Conservation (phyloP, 2,113 vertebrate species). For the Cynoglossus semilaevis region DNA sequence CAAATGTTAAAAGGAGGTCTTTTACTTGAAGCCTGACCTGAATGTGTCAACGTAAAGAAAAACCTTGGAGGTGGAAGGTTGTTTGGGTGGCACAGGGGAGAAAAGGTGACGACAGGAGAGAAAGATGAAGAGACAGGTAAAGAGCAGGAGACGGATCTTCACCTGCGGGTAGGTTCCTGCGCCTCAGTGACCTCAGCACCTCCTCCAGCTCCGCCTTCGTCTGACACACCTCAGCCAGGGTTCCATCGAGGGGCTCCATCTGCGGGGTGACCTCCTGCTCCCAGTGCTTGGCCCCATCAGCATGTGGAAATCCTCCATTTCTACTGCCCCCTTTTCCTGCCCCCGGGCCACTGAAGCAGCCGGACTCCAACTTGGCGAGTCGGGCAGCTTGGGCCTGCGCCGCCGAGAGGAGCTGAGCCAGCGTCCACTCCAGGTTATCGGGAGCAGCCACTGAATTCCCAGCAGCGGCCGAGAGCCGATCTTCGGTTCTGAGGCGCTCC, state of each 20-base stretch:
- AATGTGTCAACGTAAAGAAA: constrained; percentile 27
- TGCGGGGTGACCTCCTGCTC: constrained; percentile 42
- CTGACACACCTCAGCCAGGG: constrained; percentile 65
- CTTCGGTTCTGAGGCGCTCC: constrained; percentile 33
- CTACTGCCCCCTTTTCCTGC: constrained; percentile 13
- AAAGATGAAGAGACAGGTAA: constrained; percentile 17
- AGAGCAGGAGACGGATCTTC: constrained; percentile 45
- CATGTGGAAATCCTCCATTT: constrained; percentile 46
- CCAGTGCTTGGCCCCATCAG: not conserved
- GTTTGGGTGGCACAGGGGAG: constrained; percentile 7
- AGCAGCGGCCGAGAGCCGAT: constrained; percentile 37
- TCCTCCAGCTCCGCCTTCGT: constrained; percentile 68
- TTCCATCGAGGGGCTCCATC: constrained; percentile 22
- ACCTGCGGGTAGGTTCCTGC: constrained; percentile 84
- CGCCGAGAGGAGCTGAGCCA: constrained; percentile 76
- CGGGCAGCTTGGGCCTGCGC: constrained; percentile 66
- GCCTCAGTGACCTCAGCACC: constrained; percentile 59
- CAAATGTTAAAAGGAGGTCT: constrained; percentile 1
- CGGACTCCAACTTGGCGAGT: constrained; percentile 77
- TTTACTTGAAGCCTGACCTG: constrained; percentile 33
- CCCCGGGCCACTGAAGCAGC: constrained; percentile 44
- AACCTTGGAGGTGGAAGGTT: constrained; percentile 6
- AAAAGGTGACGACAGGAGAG: constrained; percentile 27
- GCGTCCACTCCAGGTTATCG: constrained; percentile 51
- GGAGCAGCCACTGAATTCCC: constrained; percentile 42